Evolutionary conservation across 2,797 vertebrate species (phyloP).

Genomic region (Sebastes steindachneri): DNA sequence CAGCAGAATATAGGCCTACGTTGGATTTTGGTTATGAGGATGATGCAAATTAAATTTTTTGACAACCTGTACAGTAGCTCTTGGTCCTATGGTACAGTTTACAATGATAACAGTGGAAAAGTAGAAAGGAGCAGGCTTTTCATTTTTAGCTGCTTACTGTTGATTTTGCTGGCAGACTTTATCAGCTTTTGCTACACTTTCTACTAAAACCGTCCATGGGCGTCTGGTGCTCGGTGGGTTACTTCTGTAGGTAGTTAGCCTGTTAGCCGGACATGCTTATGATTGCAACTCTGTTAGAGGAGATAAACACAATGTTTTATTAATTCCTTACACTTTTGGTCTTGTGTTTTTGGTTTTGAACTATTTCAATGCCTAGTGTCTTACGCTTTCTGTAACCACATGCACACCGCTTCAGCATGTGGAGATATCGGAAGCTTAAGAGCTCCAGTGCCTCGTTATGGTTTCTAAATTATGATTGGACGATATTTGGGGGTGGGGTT

Average conservation of each 20-base stretch:
- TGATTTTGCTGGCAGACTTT: neutral
- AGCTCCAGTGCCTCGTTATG: neutral
- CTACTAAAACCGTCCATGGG: too few species aligned
- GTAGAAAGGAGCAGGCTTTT: neutral
- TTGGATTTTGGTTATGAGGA: neutral
- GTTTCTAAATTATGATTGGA: neutral
- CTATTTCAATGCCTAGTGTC: neutral
- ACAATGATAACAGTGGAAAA: neutral
- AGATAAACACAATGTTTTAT: too few species aligned
- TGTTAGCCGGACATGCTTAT: too few species aligned
- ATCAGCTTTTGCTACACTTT: too few species aligned
- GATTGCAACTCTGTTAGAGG: too few species aligned
- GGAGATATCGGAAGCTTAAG: neutral
- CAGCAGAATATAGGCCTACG: neutral
- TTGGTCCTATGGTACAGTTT: too few species aligned
- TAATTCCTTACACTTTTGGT: neutral
- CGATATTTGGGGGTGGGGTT: neutral
- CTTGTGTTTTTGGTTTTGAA: neutral
- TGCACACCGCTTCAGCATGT: neutral
- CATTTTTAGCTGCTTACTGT: neutral
- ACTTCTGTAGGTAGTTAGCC: too few species aligned
- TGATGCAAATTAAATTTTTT: neutral
- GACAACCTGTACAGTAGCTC: neutral
- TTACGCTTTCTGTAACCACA: neutral
- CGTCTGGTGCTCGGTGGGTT: too few species aligned